phyloP scores from a whole-genome alignment of 2,113 vertebrate species.

The Ceyx melanurus region DNA sequence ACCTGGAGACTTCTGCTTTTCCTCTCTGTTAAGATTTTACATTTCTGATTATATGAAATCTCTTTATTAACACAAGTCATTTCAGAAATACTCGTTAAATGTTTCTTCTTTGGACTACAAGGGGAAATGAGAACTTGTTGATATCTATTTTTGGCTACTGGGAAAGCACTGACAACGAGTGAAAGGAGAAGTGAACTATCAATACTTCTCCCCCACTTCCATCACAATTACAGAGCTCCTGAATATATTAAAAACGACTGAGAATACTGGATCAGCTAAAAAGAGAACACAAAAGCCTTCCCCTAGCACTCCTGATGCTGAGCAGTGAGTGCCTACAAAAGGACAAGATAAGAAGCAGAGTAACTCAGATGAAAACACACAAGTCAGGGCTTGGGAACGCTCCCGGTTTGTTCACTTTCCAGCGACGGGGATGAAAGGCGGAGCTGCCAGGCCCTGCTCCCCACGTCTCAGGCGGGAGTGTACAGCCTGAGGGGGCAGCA shows the following conservation, averaged over 20 bases:
- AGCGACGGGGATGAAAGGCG: not conserved
- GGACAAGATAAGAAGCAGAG: not conserved
- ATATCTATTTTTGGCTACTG: not conserved
- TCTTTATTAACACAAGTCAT: not conserved
- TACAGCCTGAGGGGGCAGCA: too few species aligned
- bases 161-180: not conserved
- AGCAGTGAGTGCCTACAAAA: not conserved
- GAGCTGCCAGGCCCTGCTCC: not conserved
- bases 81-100: not conserved
- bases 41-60: not conserved
- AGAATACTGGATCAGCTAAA: not conserved
- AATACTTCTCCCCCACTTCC: not conserved
- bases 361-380: fast-evolving
- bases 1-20: not conserved
- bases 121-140: not conserved
- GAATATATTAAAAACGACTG: not conserved
- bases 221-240: not conserved
- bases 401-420: fast-evolving
- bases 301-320: not conserved
- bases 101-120: not conserved
- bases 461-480: not conserved
- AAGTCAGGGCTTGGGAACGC: fast-evolving
- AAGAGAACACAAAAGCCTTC: not conserved
- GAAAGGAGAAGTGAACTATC: fast-evolving
- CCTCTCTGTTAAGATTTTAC: not conserved